Conservation (phyloP, 2,113 vertebrate genomes). For the Pangasianodon gigas region DNA sequence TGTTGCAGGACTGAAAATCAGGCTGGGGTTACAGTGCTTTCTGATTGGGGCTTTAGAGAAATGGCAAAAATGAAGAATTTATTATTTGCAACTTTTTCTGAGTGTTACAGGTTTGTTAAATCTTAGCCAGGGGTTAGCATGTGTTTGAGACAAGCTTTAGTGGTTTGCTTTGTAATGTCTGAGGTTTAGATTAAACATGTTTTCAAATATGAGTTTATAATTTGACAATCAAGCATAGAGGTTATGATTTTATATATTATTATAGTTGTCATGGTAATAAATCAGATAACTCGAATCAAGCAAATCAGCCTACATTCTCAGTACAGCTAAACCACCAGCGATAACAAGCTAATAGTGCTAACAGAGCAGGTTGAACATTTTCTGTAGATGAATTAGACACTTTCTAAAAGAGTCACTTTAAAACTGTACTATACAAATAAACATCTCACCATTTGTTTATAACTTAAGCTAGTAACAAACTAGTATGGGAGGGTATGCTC, state of each 20-base stretch:
- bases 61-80: background rate
- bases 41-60: conserved; percentile 4
- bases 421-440: background rate
- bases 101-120: background rate
- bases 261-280: background rate
- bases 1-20: background rate
- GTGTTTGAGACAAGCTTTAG: background rate
- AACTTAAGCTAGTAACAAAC: background rate
- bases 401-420: background rate
- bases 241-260: background rate
- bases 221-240: background rate
- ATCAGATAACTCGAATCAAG: background rate
- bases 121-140: background rate
- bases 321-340: background rate
- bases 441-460: background rate
- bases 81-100: background rate
- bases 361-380: background rate
- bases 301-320: background rate
- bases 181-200: background rate
- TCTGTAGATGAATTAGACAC: background rate
- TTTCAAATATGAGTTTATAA: background rate
- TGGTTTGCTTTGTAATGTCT: background rate
- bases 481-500: background rate
- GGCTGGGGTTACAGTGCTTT: background rate
- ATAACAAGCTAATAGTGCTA: background rate